A percentile compares a stretch with the other conserved stretches of the same genome.
phyloP scores from a whole-genome alignment of 1,140 invertebrate species.

The Listronotus oregonensis region DNA sequence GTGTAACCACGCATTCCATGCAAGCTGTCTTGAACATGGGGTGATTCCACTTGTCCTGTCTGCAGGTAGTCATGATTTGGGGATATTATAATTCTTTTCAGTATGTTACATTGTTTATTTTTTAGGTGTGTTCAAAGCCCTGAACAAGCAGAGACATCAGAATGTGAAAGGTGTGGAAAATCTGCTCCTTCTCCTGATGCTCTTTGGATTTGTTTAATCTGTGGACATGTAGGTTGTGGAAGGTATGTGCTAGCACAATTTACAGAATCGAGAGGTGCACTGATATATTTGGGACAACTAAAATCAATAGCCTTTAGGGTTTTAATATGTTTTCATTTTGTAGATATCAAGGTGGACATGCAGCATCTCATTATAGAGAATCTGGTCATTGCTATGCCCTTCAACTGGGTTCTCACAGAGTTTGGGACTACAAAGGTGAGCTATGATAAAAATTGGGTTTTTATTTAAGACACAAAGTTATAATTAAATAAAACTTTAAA shows the following conservation, averaged over 20 bases:
- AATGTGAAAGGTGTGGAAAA: slow-evolving; percentile 52
- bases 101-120: slow-evolving; percentile 58
- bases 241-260: slow-evolving; percentile 36
- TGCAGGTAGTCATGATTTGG: slow-evolving; percentile 56
- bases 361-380: slow-evolving; percentile 86
- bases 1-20: slow-evolving; percentile 98
- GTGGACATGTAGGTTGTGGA: slow-evolving; percentile 97
- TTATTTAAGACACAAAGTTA: too few relatives aligned
- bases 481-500: too few relatives aligned
- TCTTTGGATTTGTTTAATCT: slow-evolving; percentile 98
- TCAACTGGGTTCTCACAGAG: slow-evolving; percentile 92
- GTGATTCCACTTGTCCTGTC: slow-evolving; percentile 85
- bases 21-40: slow-evolving; percentile 94
- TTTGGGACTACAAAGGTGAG: slow-evolving; percentile 94
- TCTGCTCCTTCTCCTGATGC: slow-evolving; percentile 65
- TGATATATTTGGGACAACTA: too few relatives aligned
- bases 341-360: slow-evolving; percentile 62
- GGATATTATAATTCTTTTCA: too few relatives aligned
- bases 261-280: too few relatives aligned
- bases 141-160: slow-evolving; percentile 63
- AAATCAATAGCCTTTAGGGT: too few relatives aligned
- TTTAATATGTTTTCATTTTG: slow-evolving; percentile 10
- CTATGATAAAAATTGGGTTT: neutral
- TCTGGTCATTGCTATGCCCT: slow-evolving; percentile 97
- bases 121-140: slow-evolving; percentile 86